phyloP scores from a whole-genome alignment of 1,140 invertebrate genomes.

The Listronotus oregonensis region DNA sequence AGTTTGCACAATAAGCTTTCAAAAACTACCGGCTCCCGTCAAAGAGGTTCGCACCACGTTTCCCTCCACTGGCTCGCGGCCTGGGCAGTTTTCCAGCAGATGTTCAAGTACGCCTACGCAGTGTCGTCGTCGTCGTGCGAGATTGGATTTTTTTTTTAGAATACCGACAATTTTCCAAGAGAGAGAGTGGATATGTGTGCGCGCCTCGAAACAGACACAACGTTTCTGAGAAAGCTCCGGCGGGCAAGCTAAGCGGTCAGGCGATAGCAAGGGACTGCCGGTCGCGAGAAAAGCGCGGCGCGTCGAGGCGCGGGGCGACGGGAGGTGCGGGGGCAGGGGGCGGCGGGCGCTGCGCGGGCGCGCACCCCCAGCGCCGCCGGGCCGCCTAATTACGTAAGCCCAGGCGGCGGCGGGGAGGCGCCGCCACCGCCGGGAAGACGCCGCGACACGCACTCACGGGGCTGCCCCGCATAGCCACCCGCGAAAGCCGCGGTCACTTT shows the following conservation, averaged over 20 bases:
- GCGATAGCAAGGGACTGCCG: constrained; percentile 56
- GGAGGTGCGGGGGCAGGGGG: constrained; percentile 18
- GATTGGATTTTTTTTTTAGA: constrained; percentile 22
- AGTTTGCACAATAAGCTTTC: constrained; percentile 7
- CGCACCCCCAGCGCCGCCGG: constrained; percentile 17
- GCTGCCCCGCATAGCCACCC: constrained; percentile 4
- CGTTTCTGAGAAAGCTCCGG: constrained; percentile 55
- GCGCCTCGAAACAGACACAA: constrained; percentile 56
- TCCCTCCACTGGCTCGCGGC: constrained; percentile 5
- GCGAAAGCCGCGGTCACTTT: constrained; percentile 2
- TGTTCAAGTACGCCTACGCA: constrained; percentile 20
- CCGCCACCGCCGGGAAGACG: constrained; percentile 23
- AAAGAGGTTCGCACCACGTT: constrained; percentile 18
- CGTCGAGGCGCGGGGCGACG: constrained; percentile 26
- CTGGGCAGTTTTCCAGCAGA: constrained; percentile 18
- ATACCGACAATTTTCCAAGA: constrained; percentile 16
- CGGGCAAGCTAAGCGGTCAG: constrained; percentile 58
- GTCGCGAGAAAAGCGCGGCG: constrained; percentile 43
- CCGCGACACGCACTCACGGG: constrained; percentile 35
- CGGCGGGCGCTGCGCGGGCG: constrained; percentile 42
- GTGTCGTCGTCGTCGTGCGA: constrained; percentile 27
- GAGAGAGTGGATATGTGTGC: constrained; percentile 40
- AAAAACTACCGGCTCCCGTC: constrained; percentile 23
- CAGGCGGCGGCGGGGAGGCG: constrained; percentile 24
- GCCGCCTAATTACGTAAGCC: constrained; percentile 41